phyloP scores from a whole-genome alignment of 2,888 invertebrate species.

The Coecobrya sp. region DNA sequence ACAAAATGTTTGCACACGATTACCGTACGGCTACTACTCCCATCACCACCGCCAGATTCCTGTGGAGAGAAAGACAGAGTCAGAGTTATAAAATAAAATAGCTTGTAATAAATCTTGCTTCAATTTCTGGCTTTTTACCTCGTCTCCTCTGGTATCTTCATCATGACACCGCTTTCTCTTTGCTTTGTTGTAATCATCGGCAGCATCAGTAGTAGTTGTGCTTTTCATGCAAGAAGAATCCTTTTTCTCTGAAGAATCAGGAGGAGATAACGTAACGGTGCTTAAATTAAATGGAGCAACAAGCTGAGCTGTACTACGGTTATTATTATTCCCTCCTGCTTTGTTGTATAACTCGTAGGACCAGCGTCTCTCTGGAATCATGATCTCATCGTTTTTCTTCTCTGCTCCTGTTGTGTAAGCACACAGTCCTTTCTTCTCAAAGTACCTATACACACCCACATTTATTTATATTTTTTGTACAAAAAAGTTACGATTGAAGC shows the following conservation, averaged over 20 bases:
- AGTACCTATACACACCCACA: background rate
- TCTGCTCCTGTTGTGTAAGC: background rate
- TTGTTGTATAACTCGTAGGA: slow-evolving; percentile 23
- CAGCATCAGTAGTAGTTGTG: no score
- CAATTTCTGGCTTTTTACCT: slow-evolving; percentile 57
- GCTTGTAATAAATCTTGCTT: slow-evolving; percentile 62
- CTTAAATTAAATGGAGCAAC: slow-evolving; percentile 65
- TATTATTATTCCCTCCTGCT: background rate
- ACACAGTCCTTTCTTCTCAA: slow-evolving; percentile 70
- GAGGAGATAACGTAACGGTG: slow-evolving; percentile 14
- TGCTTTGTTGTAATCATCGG: slow-evolving; percentile 28
- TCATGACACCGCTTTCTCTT: slow-evolving; percentile 63
- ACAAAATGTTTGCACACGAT: slow-evolving; percentile 70
- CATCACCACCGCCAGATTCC: background rate
- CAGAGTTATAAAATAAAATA: slow-evolving; percentile 54
- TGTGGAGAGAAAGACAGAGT: background rate
- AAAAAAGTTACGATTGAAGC: background rate
- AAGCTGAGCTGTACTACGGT: slow-evolving; percentile 10
- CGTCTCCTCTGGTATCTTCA: background rate
- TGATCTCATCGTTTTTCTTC: slow-evolving; percentile 29
- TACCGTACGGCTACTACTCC: background rate
- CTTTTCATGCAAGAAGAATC: slow-evolving; percentile 40
- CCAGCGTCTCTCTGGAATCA: slow-evolving; percentile 57
- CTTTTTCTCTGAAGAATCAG: slow-evolving; percentile 20
- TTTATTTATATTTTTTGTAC: background rate